Conservation (phyloP, 2,797 vertebrate genomes). For the Botia kubotai region DNA sequence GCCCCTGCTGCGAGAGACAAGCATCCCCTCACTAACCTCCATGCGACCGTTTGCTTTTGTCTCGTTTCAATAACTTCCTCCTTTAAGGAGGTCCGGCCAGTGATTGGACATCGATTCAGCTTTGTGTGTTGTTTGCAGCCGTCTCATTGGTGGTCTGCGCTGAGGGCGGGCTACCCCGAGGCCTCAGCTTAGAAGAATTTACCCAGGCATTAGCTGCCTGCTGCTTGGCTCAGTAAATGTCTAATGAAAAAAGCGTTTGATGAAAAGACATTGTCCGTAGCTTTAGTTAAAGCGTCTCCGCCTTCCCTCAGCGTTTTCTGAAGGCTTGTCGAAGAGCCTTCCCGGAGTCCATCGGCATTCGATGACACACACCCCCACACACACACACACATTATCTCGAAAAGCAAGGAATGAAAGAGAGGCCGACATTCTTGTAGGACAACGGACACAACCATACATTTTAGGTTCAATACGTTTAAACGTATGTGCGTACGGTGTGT, state of each 20-base stretch:
- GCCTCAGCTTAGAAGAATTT: constrained; percentile 75
- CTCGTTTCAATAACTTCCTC: constrained; percentile 31
- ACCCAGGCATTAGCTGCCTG: constrained; percentile 71
- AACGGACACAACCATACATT: not conserved
- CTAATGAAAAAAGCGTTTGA: constrained; percentile 74
- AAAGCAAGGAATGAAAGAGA: constrained; percentile 42
- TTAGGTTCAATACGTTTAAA: not conserved
- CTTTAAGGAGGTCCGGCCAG: constrained; percentile 22
- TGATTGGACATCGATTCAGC: constrained; percentile 54
- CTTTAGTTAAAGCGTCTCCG: constrained; percentile 58
- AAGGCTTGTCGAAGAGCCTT: constrained; percentile 43
- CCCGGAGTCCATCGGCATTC: constrained; percentile 46
- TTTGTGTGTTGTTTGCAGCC: constrained; percentile 46
- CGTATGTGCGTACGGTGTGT: too few species aligned
- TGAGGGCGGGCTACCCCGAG: constrained; percentile 55
- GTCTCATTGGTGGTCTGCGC: not conserved
- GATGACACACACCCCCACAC: constrained; percentile 10
- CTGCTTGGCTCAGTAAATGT: constrained; percentile 56
- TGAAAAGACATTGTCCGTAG: constrained; percentile 75
- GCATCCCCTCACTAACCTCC: constrained; percentile 15
- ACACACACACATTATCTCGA: not conserved
- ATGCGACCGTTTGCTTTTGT: constrained; percentile 42
- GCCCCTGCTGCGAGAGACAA: constrained; percentile 45
- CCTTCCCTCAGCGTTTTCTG: constrained; percentile 28
- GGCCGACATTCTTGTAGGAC: not conserved